Percentiles rank a stretch among this genome's conserved stretches.
Evolutionary conservation across 92 coral and sea anemone genomes (phyloP).

Genomic region (Porites evermanni): DNA sequence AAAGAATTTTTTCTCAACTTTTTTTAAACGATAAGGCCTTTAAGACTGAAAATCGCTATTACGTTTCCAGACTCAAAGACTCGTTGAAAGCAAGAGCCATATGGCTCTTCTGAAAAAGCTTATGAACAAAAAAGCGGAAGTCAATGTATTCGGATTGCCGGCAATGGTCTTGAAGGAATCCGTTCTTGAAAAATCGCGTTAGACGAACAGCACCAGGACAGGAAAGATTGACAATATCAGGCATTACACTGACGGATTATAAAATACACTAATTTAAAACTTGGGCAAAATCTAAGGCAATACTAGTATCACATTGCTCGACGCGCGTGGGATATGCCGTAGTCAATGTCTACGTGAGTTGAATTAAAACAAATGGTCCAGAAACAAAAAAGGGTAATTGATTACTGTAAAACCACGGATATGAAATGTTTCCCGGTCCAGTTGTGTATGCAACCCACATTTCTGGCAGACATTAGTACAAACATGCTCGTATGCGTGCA

Average conservation of each 20-base stretch:
- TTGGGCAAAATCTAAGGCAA: not conserved
- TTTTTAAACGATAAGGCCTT: too few relatives aligned
- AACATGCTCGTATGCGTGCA: not conserved
- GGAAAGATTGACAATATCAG: not conserved
- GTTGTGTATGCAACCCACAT: not conserved
- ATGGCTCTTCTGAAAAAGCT: not conserved
- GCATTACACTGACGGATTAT: not conserved
- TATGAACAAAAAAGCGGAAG: constrained; percentile 10
- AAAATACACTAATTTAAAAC: not conserved
- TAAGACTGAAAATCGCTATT: too few relatives aligned
- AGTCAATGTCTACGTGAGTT: not conserved
- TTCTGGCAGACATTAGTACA: not conserved
- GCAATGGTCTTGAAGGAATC: not conserved
- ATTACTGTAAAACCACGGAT: constrained; percentile 14
- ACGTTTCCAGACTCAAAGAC: not conserved
- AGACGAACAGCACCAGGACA: not conserved
- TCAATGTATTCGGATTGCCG: not conserved
- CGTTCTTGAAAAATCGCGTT: constrained; percentile 4
- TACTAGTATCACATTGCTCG: not conserved
- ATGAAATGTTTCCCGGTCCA: constrained; percentile 13
- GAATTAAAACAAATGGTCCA: not conserved
- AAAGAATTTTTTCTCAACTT: too few relatives aligned
- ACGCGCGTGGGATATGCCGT: not conserved
- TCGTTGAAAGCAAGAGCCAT: not conserved
- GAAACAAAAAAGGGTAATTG: not conserved